These are phyloP conservation scores for Hyperoodon ampullatus DNA, from an alignment of 2,113 vertebrate genomes.

Conservation along the genomic window DNA sequence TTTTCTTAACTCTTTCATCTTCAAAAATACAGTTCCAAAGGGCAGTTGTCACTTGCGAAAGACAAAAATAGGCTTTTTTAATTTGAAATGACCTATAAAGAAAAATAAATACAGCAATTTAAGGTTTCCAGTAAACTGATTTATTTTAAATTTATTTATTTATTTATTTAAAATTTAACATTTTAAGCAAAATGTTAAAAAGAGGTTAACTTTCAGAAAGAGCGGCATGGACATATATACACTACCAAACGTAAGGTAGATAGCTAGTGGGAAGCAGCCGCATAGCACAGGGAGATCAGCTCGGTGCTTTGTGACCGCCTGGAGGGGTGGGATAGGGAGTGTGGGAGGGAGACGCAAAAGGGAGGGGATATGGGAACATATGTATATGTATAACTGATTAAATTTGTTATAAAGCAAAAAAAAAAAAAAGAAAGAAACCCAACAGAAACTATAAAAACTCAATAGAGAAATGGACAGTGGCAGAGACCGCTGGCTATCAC, in stretches of 20 bases:
- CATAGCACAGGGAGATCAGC: no score
- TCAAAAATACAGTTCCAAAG: background rate
- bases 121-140: background rate
- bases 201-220: background rate
- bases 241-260: no score
- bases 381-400: no score
- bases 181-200: background rate
- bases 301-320: no score
- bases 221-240: no score
- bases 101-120: background rate
- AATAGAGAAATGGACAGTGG: background rate
- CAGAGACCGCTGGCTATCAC: background rate
- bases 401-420: no score
- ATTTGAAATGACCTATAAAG: background rate
- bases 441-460: background rate
- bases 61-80: background rate
- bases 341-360: no score
- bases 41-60: constrained; percentile 26
- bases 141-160: background rate
- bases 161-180: no score
- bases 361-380: no score
- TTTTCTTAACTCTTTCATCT: constrained; percentile 16
- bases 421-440: no score
- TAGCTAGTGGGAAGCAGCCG: no score
- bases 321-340: no score